Percentiles rank a stretch among this genome's conserved stretches.
These are phyloP conservation scores for Nasonovia ribisnigri DNA, from an alignment of 2,888 invertebrate species.

Conservation along the genomic window DNA sequence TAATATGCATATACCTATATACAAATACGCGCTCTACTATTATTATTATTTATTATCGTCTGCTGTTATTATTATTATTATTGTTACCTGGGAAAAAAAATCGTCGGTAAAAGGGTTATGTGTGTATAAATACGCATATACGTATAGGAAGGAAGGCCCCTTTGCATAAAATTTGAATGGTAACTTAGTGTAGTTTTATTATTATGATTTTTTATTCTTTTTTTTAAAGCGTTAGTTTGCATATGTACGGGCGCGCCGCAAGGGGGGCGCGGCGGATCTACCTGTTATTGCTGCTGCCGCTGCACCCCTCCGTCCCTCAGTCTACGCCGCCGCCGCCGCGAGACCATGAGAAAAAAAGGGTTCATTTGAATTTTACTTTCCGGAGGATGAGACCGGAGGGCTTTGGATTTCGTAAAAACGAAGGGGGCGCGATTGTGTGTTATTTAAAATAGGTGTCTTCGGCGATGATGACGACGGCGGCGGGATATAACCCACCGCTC, in stretches of 20 bases:
- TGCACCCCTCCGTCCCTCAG: conserved; percentile 14
- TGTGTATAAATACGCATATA: not conserved
- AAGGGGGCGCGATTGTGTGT: conserved; percentile 61
- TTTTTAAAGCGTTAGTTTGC: conserved; percentile 58
- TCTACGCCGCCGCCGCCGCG: conserved; percentile 56
- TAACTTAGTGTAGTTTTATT: conserved; percentile 60
- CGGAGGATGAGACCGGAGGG: conserved; percentile 64
- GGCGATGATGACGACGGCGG: not conserved
- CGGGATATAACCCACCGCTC: not conserved
- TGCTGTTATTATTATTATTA: not conserved
- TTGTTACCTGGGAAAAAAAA: conserved; percentile 64
- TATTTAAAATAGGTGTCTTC: conserved; percentile 65
- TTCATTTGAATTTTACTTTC: conserved; percentile 65
- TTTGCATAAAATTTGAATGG: conserved; percentile 65
- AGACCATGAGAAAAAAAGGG: conserved; percentile 65
- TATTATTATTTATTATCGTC: conserved; percentile 52
- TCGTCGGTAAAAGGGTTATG: conserved; percentile 61
- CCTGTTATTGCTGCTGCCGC: conserved; percentile 68
- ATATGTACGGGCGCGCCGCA: conserved; percentile 66
- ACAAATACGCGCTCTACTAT: conserved; percentile 30
- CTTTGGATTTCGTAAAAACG: conserved; percentile 57
- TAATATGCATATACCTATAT: not conserved
- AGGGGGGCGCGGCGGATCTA: conserved; percentile 70
- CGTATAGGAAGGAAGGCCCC: conserved; percentile 34
- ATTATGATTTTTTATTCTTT: conserved; percentile 43